Evolutionary conservation across 30 jellyfish, hydroid and myxozoan genomes (phyloP).

Genomic region (Rhopilema esculentum): DNA sequence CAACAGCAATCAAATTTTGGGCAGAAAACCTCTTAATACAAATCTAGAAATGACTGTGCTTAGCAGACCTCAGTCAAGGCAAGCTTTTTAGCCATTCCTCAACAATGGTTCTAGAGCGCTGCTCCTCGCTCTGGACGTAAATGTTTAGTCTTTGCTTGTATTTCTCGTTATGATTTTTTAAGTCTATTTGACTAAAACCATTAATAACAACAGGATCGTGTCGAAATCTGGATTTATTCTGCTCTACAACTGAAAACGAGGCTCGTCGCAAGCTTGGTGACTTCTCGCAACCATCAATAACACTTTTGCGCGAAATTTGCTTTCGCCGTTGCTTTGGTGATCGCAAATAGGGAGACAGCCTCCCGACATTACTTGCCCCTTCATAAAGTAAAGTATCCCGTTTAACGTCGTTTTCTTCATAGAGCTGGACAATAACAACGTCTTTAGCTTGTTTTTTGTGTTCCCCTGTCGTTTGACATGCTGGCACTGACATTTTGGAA

Average conservation of each 20-base stretch:
- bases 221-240: background rate
- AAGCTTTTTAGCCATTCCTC: conserved; percentile 34
- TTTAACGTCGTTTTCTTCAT: conserved; percentile 10
- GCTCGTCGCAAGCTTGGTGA: background rate
- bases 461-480: background rate
- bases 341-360: conserved; percentile 1
- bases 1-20: too few species aligned
- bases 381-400: background rate
- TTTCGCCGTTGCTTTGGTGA: background rate
- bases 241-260: background rate
- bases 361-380: background rate
- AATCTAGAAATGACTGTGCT: background rate
- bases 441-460: background rate
- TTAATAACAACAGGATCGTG: background rate
- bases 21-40: too few species aligned
- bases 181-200: conserved; percentile 38
- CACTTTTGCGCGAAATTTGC: background rate
- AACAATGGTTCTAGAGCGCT: conserved; percentile 32
- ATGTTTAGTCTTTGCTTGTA: conserved; percentile 14
- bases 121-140: background rate
- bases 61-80: background rate
- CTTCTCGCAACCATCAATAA: background rate
- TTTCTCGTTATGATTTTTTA: conserved; percentile 36
- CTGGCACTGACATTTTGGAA: background rate
- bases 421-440: conserved; percentile 44